Evolutionary conservation across 2,113 vertebrate genomes (phyloP), one percentile per base, ranked within the genome.

Genomic region (Saguinus midas): DNA sequence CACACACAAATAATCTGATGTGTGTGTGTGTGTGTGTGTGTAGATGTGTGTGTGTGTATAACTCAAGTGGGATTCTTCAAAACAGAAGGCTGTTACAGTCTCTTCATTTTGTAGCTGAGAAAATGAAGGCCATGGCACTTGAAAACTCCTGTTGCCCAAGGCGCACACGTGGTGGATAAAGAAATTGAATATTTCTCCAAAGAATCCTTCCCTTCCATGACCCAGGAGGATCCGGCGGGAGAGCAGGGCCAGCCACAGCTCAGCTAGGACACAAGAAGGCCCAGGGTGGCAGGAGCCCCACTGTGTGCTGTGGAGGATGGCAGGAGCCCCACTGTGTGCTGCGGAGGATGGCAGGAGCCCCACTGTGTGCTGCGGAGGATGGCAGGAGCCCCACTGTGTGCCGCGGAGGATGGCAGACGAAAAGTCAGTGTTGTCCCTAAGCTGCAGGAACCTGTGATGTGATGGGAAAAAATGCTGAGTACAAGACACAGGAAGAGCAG

Each of bases 201-300:
- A 78, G 37, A 57, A 25, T 52, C 21, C 0, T 0, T 35, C 17
- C 21, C 0, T 0, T 35, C 17, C 14, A 10, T 1, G 1, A 50
- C 72, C n/a, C 32, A 8, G 25, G 37, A 32, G 64, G 5, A 29
- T 17, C 52, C 10, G 3, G 35, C 1, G 23, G 35, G 43, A 45
- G 3, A 1, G 5, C 3, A 0, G 37, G 37, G 3, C 7, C 27
- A 5, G 7, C 2, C 21, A 3, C 58, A 45, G 13, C 20, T n/a
- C 88, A 32, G 10, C 84, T 29, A 57, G 48, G 58, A 78, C 25
- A 11, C 16, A 2, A 35, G 32, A 25, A 37, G 12, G 27, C 8
- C 0, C 8, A 3, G 55, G 17, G 27, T 64, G 23, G 6, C 40
- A 6, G 3, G 37, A 52, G 18, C 32, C 40, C 61, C 50, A 8